Evolutionary conservation across 1,140 invertebrate species (phyloP).

Genomic region (Drosophila lacteicornis): DNA sequence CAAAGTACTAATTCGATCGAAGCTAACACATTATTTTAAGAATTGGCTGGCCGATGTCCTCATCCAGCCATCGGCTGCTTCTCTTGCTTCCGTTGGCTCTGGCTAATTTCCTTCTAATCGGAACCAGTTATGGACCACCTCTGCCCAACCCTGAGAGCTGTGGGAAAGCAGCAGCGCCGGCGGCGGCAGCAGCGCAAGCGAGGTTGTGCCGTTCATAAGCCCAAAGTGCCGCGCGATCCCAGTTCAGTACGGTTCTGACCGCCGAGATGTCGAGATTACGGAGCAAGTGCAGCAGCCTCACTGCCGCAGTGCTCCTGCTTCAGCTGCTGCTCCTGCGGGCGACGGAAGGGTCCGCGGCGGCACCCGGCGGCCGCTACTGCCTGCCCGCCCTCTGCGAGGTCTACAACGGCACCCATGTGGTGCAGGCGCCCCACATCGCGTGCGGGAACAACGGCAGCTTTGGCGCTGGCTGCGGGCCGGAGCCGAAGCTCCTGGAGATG

Average conservation of each 20-base stretch:
- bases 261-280: conserved; percentile 51
- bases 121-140: conserved; percentile 36
- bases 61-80: conserved; percentile 5
- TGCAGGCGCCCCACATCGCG: conserved; percentile 59
- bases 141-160: conserved; percentile 34
- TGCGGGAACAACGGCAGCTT: conserved; percentile 73
- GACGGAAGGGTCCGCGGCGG: neutral
- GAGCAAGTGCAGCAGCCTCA: conserved; percentile 61
- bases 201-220: conserved; percentile 55
- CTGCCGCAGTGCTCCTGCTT: conserved; percentile 51
- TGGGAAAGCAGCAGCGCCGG: conserved; percentile 8
- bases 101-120: conserved; percentile 48
- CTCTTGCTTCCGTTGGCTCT: conserved; percentile 18
- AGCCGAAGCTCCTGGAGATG: conserved; percentile 73
- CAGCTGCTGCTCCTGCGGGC: conserved; percentile 1
- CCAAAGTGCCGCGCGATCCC: conserved; percentile 32
- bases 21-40: conserved; percentile 13
- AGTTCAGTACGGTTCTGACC: conserved; percentile 55
- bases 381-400: conserved; percentile 50
- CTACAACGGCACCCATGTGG: conserved; percentile 72
- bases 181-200: conserved; percentile 18
- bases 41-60: conserved; percentile 15
- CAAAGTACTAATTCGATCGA: too few relatives aligned
- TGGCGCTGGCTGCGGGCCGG: conserved; percentile 46
- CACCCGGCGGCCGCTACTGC: conserved; percentile 41